Evolutionary conservation across 2,888 invertebrate species (phyloP), one percentile per base, ranked within the genome.

Genomic region (Caenorhabditis panamensis): DNA sequence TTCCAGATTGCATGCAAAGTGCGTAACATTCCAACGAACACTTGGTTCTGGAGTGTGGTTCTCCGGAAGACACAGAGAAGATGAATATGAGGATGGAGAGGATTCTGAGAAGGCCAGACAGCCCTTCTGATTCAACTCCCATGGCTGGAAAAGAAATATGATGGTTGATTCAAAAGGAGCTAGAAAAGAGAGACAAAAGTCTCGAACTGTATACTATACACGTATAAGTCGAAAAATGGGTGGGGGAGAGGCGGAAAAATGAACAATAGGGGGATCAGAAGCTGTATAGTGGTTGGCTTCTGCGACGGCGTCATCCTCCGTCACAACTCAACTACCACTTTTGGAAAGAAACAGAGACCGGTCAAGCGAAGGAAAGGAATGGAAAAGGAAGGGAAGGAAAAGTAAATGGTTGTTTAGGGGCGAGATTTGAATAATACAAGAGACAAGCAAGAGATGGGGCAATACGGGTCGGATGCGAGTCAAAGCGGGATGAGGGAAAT

Each of bases 21-120:
- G 84, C 81, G 62, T 83, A 89, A 67, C 89, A 89, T 73, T 89
- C 87, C 37, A 89, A 67, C 53, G 88, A 82, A 78, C 88, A 88
- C 63, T 83, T 83, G n/a, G 86, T 84, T 47, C 85, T 82, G 24
- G 73, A 61, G 64, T 86, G 84, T 18, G 87, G 75, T 36, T 66
- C 61, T 36, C 66, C 26, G 3, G 31, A 22, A 9, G 54, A 26
- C 18, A 24, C 22, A 1, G 51, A 24, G 0, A 67, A 9, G 36
- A 67, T 41, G 20, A 54, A 16, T 1, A 59, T 8, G 16, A 49
- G 22, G 41, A 73, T 6, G 22, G 49, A 49, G 36, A 49, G 53
- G 28, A 61, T 13, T 4, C 16, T 8, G 24, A 24, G 9, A 16
- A n/a, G 20, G 20, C 11, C 3, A 18, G 20, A 9, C 16, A n/a